A percentile compares a stretch with the other conserved stretches of the same genome.
phyloP scores from a whole-genome alignment of 37 sponge, comb jelly and placozoan species.

The Sycon ciliatum region DNA sequence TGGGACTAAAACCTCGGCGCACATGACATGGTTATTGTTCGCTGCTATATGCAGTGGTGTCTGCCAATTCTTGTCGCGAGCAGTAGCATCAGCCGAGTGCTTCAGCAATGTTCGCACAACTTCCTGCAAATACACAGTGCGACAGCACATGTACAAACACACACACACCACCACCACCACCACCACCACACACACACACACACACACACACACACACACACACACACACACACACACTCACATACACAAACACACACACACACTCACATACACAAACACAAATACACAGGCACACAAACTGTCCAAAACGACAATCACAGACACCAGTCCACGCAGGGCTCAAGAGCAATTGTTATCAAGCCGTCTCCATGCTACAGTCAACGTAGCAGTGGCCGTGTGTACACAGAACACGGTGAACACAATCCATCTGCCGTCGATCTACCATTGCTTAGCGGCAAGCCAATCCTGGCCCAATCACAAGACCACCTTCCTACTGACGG shows the following conservation, averaged over 20 bases:
- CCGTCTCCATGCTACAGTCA: too few relatives aligned
- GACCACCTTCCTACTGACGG: too few relatives aligned
- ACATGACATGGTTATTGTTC: slow-evolving; percentile 62
- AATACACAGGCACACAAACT: slow-evolving; percentile 20
- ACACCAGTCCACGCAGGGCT: slow-evolving; percentile 21
- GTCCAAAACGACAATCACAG: slow-evolving; percentile 17
- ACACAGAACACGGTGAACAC: too few relatives aligned
- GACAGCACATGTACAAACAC: neutral
- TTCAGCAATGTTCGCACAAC: neutral
- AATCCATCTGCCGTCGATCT: too few relatives aligned
- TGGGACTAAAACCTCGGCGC: slow-evolving; percentile 34
- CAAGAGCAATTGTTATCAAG: too few relatives aligned
- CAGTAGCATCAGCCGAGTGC: slow-evolving; percentile 22
- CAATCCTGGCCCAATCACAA: too few relatives aligned
- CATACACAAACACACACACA: too few relatives aligned
- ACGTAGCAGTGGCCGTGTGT: too few relatives aligned
- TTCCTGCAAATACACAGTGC: neutral
- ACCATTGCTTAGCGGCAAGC: too few relatives aligned
- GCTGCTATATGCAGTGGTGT: slow-evolving; percentile 78
- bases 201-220: neutral
- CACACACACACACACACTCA: too few relatives aligned
- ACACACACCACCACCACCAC: neutral
- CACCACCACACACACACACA: slow-evolving; percentile 14
- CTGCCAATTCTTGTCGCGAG: slow-evolving; percentile 85
- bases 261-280: too few relatives aligned